Evolutionary conservation across 2,888 invertebrate species (phyloP).

Genomic region (Julus scanicus): DNA sequence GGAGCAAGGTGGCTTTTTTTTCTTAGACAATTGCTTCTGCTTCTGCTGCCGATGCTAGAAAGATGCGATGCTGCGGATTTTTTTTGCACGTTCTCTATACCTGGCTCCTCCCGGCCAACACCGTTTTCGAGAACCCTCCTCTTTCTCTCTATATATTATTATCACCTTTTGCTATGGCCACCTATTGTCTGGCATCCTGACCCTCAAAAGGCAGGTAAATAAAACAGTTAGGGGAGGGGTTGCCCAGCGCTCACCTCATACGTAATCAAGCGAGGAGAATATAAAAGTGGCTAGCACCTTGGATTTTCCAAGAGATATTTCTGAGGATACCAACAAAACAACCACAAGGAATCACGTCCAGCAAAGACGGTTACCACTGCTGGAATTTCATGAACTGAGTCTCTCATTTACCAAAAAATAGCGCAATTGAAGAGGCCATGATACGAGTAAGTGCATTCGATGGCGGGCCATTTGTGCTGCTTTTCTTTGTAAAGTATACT

Average conservation of each 20-base stretch:
- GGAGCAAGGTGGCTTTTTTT: neutral
- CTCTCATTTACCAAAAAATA: neutral
- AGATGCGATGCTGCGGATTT: neutral
- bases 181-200: constrained; percentile 33
- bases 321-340: constrained; percentile 14
- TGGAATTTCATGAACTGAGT: constrained; percentile 22
- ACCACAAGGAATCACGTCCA: neutral
- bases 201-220: constrained; percentile 33
- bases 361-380: neutral
- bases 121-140: constrained; percentile 10
- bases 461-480: neutral
- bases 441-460: constrained; percentile 30
- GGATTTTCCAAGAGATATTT: constrained; percentile 33
- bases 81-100: neutral
- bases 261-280: constrained; percentile 27
- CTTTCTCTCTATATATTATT: constrained; percentile 4
- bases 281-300: neutral
- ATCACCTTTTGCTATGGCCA: constrained; percentile 6
- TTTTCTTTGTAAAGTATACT: neutral
- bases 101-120: constrained; percentile 22
- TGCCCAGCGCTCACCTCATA: constrained; percentile 28
- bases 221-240: constrained; percentile 33
- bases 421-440: constrained; percentile 3
- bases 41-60: neutral
- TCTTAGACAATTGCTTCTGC: constrained; percentile 4